Evolutionary conservation across 2,113 vertebrate species (phyloP).

Genomic region (Pipra filicauda): DNA sequence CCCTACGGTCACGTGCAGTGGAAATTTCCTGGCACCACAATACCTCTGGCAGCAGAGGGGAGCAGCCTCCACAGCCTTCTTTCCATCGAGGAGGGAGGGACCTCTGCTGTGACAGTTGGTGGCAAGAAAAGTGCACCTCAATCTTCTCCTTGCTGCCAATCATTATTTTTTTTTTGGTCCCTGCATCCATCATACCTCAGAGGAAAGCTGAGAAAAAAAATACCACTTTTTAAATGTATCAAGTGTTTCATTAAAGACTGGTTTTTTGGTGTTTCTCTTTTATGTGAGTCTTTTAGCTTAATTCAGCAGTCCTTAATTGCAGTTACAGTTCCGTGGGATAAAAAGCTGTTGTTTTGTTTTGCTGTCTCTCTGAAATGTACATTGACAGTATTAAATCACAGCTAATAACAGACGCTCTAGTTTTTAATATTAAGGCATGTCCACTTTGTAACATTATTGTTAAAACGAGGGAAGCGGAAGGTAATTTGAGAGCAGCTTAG

Average conservation of each 20-base stretch:
- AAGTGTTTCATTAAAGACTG: background rate
- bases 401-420: background rate
- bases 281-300: background rate
- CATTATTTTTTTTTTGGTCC: background rate
- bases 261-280: background rate
- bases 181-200: background rate
- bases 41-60: background rate
- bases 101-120: background rate
- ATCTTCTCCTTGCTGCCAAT: background rate
- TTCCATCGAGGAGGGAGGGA: background rate
- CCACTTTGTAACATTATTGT: background rate
- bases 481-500: background rate
- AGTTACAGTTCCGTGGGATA: background rate
- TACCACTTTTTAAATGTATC: background rate
- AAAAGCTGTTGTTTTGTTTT: background rate
- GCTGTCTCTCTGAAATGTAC: background rate
- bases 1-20: background rate
- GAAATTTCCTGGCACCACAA: slow-evolving; percentile 24
- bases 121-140: background rate
- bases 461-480: background rate
- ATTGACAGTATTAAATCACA: background rate
- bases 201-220: background rate
- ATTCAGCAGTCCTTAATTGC: background rate
- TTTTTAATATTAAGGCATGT: background rate
- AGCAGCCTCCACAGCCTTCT: background rate